A percentile compares a stretch with the other conserved stretches of the same genome.
These are phyloP conservation scores for Caranx melampygus DNA, from an alignment of 2,113 vertebrate species.

Conservation along the genomic window DNA sequence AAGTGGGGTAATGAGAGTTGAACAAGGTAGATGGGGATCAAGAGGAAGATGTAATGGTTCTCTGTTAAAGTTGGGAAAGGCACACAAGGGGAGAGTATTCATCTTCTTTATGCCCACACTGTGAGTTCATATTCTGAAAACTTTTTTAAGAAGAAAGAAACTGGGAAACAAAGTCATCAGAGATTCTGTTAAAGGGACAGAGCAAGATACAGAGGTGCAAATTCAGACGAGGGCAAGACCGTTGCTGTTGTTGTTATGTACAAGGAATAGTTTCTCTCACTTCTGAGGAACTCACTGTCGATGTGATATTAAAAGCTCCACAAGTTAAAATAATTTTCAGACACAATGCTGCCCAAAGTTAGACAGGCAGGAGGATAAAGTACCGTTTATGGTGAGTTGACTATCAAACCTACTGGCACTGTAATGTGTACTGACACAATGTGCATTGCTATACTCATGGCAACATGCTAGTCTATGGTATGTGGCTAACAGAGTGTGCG, in stretches of 20 bases:
- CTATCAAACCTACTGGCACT: slow-evolving; percentile 49
- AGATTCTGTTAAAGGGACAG: slow-evolving; percentile 64
- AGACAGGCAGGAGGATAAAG: slow-evolving; percentile 12
- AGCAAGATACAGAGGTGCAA: slow-evolving; percentile 32
- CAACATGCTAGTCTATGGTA: slow-evolving; percentile 47
- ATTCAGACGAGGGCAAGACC: slow-evolving; percentile 20
- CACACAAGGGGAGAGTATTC: slow-evolving; percentile 61
- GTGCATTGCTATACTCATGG: slow-evolving; percentile 41
- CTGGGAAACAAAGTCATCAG: slow-evolving; percentile 29
- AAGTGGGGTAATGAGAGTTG: neutral
- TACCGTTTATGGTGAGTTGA: neutral
- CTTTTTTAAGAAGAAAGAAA: slow-evolving; percentile 3
- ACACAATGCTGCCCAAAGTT: slow-evolving; percentile 14
- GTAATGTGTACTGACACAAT: slow-evolving; percentile 42
- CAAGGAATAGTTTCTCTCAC: slow-evolving; percentile 39
- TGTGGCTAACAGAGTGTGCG: slow-evolving; percentile 34
- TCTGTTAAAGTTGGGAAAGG: slow-evolving; percentile 64
- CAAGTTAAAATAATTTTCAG: slow-evolving; percentile 18
- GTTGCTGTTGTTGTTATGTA: slow-evolving; percentile 37
- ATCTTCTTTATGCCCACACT: slow-evolving; percentile 23
- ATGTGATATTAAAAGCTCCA: slow-evolving; percentile 36
- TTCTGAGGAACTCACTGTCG: slow-evolving; percentile 28
- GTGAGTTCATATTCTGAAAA: slow-evolving; percentile 28
- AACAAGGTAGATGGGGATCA: neutral
- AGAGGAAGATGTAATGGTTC: slow-evolving; percentile 11